A percentile compares a stretch with the other conserved stretches of the same genome.
Conservation (phyloP, 2,113 vertebrate genomes). For the Melanerpes aurifrons region DNA sequence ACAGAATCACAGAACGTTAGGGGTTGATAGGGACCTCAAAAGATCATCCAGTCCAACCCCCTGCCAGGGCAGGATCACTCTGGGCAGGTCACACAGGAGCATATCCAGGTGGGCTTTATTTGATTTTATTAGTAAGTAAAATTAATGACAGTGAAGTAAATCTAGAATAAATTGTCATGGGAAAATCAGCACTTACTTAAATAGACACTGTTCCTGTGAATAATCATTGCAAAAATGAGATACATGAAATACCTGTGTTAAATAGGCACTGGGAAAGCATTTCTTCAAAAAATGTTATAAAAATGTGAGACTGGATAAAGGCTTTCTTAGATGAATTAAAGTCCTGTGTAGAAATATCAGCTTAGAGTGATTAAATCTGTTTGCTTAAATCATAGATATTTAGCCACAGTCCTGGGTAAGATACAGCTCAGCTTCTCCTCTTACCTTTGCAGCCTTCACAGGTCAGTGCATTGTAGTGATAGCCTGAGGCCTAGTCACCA, state of each 20-base stretch:
- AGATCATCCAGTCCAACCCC: too few species aligned
- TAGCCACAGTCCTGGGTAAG: not conserved
- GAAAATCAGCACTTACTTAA: not conserved
- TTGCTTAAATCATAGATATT: not conserved
- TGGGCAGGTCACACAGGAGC: too few species aligned
- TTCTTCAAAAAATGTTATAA: not conserved
- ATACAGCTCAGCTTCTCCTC: not conserved
- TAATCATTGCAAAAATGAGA: not conserved
- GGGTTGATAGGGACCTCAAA: too few species aligned
- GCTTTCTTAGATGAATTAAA: not conserved
- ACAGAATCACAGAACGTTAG: too few species aligned
- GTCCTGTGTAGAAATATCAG: not conserved
- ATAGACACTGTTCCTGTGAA: not conserved
- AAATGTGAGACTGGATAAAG: not conserved
- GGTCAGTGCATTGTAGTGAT: constrained; percentile 95
- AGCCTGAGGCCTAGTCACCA: constrained; percentile 93
- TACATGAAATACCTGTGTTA: not conserved
- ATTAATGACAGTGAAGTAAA: not conserved
- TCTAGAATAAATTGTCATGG: not conserved
- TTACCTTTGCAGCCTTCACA: constrained; percentile 96
- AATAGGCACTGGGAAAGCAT: not conserved
- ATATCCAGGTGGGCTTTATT: not conserved
- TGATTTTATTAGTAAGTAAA: not conserved
- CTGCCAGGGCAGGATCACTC: too few species aligned
- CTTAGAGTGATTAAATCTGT: not conserved